A percentile compares a stretch with the other conserved stretches of the same genome.
Evolutionary conservation across 2,113 vertebrate genomes (phyloP).

Genomic region (Daubentonia madagascariensis): DNA sequence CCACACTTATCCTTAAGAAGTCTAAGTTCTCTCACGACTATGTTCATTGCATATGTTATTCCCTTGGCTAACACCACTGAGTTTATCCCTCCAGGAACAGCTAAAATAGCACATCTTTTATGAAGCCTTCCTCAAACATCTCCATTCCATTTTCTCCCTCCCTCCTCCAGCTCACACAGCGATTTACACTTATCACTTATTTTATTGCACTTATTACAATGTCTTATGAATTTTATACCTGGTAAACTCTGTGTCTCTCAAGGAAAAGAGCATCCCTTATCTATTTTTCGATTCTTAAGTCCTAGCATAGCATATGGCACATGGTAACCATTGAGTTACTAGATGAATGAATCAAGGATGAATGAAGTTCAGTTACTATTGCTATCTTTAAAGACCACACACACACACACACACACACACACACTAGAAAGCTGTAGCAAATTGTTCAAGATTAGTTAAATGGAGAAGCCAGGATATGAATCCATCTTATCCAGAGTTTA

Average conservation of each 20-base stretch:
- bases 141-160: neutral
- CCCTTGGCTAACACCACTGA: neutral
- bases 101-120: neutral
- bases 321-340: neutral
- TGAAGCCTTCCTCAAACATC: neutral
- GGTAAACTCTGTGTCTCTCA: neutral
- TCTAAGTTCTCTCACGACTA: neutral
- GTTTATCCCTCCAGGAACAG: neutral
- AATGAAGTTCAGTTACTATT: neutral
- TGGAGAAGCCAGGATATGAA: neutral
- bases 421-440: neutral
- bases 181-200: neutral
- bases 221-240: neutral
- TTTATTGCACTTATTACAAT: neutral
- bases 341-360: neutral
- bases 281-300: neutral
- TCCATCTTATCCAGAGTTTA: neutral
- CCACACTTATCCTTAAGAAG: neutral
- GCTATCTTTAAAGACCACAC: too few species aligned
- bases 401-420: neutral
- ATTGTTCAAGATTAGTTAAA: neutral
- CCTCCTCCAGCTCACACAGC: neutral
- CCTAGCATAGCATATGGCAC: neutral
- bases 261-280: neutral
- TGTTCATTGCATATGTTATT: neutral